Base-by-base conservation (phyloP, 2,888 invertebrate genomes). In the Agrotis clavis region DNA sequence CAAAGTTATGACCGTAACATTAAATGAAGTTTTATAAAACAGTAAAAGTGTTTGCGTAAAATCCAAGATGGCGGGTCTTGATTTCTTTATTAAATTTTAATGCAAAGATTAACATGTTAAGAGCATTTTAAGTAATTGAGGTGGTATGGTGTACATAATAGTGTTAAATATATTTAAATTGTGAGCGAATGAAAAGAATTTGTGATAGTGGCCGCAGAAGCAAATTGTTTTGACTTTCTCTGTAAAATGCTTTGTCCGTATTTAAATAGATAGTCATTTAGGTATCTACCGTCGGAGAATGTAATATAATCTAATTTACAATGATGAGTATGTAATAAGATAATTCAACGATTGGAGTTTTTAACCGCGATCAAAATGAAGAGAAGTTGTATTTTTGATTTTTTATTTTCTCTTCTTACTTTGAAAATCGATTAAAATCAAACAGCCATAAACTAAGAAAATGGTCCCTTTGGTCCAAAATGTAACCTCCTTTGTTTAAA, bases 1-100 rank as follows among this genome's bases (percentile, higher is more conserved):
- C 30, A 56, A 68, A 79, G 67, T 79, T 73, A 73, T 60, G 60
- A 83, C 74, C 68, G 63, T 83, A 64, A 69, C 79, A 64, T 67
- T 60, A 60, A 80, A 69, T 63, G 21, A 19, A 47, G 50, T 66
- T 78, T 57, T 67, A 62, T 50, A 80, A 47, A 74, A 57, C 35
- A 68, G 74, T 62, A 82, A 79, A 67, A 73, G 67, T 79, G 59
- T 60, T 63, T 47, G 53, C 19, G 35, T 19, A 41, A 60, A 50
- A 60, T 66, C n/a, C 30, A 53, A 56, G 51, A 77, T 80, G 41
- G 53, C 48, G 48, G 14, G 1, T 2, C 11, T 45, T 56, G 35
- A 45, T 77, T 59, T 60, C 56, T 71, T 14, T 61, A 67, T 25
- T 63, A 14, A 64, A 18, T 60, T 61, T 54, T 65, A 65, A 59